Evolutionary conservation across 2,797 vertebrate genomes (phyloP).

Genomic region (Enteromius radiatus): DNA sequence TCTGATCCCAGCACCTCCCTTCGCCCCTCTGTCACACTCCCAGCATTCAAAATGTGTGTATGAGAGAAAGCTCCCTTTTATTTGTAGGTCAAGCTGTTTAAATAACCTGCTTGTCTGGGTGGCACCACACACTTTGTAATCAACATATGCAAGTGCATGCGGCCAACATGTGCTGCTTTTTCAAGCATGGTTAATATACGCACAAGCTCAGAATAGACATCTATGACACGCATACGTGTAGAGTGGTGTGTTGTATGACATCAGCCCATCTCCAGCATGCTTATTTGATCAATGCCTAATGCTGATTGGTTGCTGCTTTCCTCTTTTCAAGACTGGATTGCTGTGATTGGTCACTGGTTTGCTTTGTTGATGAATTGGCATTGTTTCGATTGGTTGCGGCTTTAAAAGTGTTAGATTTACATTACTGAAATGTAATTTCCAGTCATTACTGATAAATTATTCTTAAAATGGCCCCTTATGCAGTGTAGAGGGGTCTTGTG

Average conservation of each 20-base stretch:
- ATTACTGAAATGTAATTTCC: not conserved
- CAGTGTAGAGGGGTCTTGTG: not conserved
- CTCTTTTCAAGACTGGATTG: not conserved
- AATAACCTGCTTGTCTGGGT: slow-evolving; percentile 50
- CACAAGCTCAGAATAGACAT: slow-evolving; percentile 18
- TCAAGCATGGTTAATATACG: not conserved
- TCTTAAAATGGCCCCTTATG: not conserved
- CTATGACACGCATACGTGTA: slow-evolving; percentile 19
- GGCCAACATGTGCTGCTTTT: not conserved
- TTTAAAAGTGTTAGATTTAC: not conserved
- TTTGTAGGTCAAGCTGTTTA: slow-evolving; percentile 57
- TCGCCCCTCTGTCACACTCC: slow-evolving; percentile 15
- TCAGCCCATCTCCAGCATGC: slow-evolving; percentile 20
- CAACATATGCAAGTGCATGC: slow-evolving; percentile 5
- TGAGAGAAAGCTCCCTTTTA: slow-evolving; percentile 37
- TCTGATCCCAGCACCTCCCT: slow-evolving; percentile 53
- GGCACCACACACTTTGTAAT: slow-evolving; percentile 22
- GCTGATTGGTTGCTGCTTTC: slow-evolving; percentile 22
- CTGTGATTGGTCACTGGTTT: slow-evolving; percentile 5
- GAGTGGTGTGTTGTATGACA: slow-evolving; percentile 34
- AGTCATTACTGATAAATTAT: not conserved
- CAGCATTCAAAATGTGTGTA: slow-evolving; percentile 6
- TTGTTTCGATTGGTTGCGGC: not conserved
- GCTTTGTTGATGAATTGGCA: not conserved
- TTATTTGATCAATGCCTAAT: slow-evolving; percentile 5